Conservation (phyloP, 2,888 invertebrate genomes). For the Metallyticus violacea region DNA sequence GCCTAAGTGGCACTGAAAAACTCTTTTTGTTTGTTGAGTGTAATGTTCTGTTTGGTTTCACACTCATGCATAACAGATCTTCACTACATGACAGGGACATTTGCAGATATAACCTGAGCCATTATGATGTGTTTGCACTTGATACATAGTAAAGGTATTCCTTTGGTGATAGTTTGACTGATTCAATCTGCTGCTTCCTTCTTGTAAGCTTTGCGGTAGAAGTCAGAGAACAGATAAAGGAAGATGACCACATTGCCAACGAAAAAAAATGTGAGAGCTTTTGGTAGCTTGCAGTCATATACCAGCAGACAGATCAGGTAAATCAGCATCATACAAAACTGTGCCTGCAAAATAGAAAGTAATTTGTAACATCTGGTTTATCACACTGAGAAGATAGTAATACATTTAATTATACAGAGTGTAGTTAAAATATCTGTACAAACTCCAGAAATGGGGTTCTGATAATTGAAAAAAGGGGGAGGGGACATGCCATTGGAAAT, state of each 20-base stretch:
- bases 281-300: conserved; percentile 56
- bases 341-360: conserved; percentile 52
- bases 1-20: neutral
- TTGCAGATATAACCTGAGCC: neutral
- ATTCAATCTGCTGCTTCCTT: conserved; percentile 37
- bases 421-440: no score
- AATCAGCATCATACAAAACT: conserved; percentile 64
- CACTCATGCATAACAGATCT: neutral
- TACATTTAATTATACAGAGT: no score
- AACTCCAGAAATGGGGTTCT: no score
- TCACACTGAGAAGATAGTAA: no score
- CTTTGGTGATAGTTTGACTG: neutral
- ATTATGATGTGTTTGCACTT: neutral
- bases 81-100: neutral
- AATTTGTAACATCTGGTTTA: neutral
- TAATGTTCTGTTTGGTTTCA: neutral
- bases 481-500: no score
- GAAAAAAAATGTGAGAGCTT: conserved; percentile 56
- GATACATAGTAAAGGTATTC: neutral
- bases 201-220: conserved; percentile 57
- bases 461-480: no score
- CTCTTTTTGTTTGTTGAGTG: neutral
- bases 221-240: conserved; percentile 57
- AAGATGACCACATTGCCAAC: conserved; percentile 54
- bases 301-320: conserved; percentile 57